Base-by-base conservation (phyloP, 2,888 invertebrate species). In the Callosobruchus maculatus region DNA sequence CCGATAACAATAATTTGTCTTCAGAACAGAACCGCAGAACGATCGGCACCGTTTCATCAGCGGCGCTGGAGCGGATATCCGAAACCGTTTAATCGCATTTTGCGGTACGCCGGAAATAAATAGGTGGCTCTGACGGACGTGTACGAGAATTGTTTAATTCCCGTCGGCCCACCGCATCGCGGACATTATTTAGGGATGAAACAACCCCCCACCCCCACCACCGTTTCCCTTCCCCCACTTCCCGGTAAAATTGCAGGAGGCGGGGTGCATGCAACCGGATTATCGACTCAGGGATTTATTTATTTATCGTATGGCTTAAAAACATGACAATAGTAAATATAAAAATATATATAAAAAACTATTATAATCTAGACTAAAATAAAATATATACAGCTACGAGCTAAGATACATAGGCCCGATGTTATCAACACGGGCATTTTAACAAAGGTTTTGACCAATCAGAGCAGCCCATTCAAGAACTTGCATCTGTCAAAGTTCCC, bases 61-160 rank as follows among this genome's bases (percentile, higher is more conserved):
- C 49, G n/a, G n/a, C n/a, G n/a, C n/a, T n/a, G n/a, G n/a, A n/a
- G n/a, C n/a, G 49, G 49, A 49, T 13, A 49, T 13, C 49, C 3
- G 31, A 71, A 70, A 74, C 68, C 71, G 70, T 69, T 72, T 72
- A 68, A 72, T 72, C 26, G 72, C 22, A 72, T 68, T 68, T 26
- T 69, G 72, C 21, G 72, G 72, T 22, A 0, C 5, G 9, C 72
- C 49, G 49, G 13, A 49, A 49, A 49, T 49, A 49, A 49, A 49
- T 49, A 49, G 49, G 49, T 49, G 49, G 49, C 49, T 49, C 18
- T 49, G 49, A 49, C 49, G 49, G 49, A 49, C 49, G 5, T 49
- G 49, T 49, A 49, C 49, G 5, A 1, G 49, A 49, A 49, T 49
- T 49, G 49, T 49, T 49, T 49, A 49, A 49, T 49, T 49, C 3